These are phyloP conservation scores for Procambarus virginalis DNA, from an alignment of 1,140 invertebrate species.

Conservation along the genomic window DNA sequence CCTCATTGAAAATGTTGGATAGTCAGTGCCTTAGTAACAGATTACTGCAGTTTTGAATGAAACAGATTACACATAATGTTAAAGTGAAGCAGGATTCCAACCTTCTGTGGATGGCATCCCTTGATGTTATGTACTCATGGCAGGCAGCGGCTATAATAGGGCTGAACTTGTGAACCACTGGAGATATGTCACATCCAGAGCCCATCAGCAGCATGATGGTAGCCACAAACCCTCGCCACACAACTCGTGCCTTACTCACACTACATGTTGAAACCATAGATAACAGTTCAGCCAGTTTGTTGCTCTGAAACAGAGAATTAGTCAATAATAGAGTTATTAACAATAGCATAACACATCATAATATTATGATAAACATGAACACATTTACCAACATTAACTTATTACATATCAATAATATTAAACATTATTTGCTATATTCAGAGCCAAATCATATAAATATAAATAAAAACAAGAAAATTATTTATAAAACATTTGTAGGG, in stretches of 20 bases:
- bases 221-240: constrained; percentile 43
- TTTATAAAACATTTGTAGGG: too few species aligned
- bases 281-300: constrained; percentile 47
- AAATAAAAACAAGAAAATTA: too few species aligned
- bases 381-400: too few species aligned
- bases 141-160: constrained; percentile 10
- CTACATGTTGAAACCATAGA: constrained; percentile 21
- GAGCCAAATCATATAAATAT: too few species aligned
- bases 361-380: too few species aligned
- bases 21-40: too few species aligned
- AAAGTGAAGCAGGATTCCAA: not conserved
- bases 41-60: too few species aligned
- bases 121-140: constrained; percentile 5
- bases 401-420: too few species aligned
- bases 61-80: not conserved
- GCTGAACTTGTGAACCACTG: constrained; percentile 10
- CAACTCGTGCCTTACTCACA: constrained; percentile 15
- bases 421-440: too few species aligned
- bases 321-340: too few species aligned
- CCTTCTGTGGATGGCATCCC: constrained; percentile 46
- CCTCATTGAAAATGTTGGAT: too few species aligned
- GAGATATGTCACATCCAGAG: constrained; percentile 26
- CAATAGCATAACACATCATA: too few species aligned
- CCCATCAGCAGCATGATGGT: constrained; percentile 17
- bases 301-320: constrained; percentile 19